Evolutionary conservation across 2,797 vertebrate genomes (phyloP).

Genomic region (Phaenicophaeus curvirostris): DNA sequence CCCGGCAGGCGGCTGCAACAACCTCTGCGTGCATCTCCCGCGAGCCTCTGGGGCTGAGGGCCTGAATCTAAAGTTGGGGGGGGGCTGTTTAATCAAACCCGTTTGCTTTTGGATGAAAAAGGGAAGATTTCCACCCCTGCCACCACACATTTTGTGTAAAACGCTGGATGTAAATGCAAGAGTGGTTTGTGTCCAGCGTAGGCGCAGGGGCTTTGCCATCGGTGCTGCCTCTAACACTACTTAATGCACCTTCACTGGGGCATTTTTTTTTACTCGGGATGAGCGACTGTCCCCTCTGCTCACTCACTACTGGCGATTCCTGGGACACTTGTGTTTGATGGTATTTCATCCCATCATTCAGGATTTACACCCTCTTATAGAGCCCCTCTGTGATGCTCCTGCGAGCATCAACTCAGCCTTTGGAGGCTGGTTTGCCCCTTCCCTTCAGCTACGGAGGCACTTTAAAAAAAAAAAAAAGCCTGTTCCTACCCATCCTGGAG

Average conservation of each 20-base stretch:
- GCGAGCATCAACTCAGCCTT: not conserved
- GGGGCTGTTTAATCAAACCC: not conserved
- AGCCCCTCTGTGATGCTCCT: not conserved
- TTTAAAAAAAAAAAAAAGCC: not conserved
- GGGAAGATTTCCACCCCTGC: not conserved
- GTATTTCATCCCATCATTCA: not conserved
- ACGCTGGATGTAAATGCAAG: not conserved
- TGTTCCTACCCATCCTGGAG: not conserved
- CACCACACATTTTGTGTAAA: not conserved
- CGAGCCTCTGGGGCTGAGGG: not conserved
- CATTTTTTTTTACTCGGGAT: not conserved
- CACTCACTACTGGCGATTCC: accelerated
- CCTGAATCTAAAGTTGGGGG: not conserved
- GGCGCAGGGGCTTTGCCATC: not conserved
- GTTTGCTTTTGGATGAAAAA: not conserved
- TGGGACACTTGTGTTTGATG: not conserved
- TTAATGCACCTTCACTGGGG: not conserved
- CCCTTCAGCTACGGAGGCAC: not conserved
- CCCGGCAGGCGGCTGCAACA: no score
- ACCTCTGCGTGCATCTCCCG: accelerated
- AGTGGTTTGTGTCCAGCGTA: not conserved
- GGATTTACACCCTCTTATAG: not conserved
- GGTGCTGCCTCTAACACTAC: not conserved
- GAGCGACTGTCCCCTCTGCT: not conserved
- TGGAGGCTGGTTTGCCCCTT: not conserved